Conservation (phyloP, 2,888 invertebrate genomes). For the Melinopterus prodromus region DNA sequence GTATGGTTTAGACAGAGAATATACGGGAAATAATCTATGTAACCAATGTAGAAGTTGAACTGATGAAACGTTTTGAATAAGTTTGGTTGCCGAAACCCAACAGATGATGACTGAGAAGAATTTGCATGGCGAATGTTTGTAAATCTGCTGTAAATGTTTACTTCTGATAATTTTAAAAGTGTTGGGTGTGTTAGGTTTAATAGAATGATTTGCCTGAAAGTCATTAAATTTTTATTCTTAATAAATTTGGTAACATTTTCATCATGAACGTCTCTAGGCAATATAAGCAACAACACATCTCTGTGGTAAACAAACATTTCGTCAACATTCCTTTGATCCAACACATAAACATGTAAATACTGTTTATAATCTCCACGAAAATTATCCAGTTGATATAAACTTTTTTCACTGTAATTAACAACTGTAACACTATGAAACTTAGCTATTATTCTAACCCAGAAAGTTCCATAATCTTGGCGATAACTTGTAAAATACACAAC, state of each 20-base stretch:
- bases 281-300: not conserved
- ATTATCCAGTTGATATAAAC: not conserved
- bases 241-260: not conserved
- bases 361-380: not conserved
- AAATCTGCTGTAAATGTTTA: not conserved
- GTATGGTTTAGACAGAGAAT: conserved; percentile 34
- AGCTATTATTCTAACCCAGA: not conserved
- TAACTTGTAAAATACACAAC: not conserved
- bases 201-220: not conserved
- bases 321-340: not conserved
- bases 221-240: not conserved
- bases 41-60: conserved; percentile 30
- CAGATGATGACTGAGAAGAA: not conserved
- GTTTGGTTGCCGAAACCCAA: not conserved
- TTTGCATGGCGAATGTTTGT: not conserved
- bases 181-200: not conserved
- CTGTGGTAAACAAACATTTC: not conserved
- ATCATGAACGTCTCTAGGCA: not conserved
- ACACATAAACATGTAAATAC: not conserved
- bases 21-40: conserved; percentile 41
- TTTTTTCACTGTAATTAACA: not conserved
- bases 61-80: not conserved
- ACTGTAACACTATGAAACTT: not conserved
- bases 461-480: not conserved
- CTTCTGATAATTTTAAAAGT: not conserved